Percentiles rank a stretch among this genome's conserved stretches.
Evolutionary conservation across 1,140 invertebrate species (phyloP).

Genomic region (Drosophila chauvacae): DNA sequence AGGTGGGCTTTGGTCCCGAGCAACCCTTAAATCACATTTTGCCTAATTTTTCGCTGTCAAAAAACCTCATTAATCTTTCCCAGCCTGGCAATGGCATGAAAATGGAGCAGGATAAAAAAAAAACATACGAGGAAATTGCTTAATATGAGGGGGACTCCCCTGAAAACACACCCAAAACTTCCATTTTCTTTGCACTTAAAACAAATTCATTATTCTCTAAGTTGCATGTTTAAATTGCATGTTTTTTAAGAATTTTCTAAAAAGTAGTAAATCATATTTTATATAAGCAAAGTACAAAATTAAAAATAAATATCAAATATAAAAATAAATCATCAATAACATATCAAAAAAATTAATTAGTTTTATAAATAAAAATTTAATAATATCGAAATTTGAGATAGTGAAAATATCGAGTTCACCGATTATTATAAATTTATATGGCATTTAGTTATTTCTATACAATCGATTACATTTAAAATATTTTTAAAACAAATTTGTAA

Average conservation of each 20-base stretch:
- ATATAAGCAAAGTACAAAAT: too few relatives aligned
- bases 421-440: too few relatives aligned
- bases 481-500: too few relatives aligned
- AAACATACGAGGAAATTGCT: slow-evolving; percentile 81
- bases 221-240: too few relatives aligned
- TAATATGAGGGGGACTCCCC: slow-evolving; percentile 56
- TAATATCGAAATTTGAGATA: too few relatives aligned
- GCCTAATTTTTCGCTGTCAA: slow-evolving; percentile 83
- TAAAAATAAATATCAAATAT: too few relatives aligned
- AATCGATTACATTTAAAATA: too few relatives aligned
- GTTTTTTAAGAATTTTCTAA: background rate
- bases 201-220: background rate
- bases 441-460: too few relatives aligned
- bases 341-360: too few relatives aligned
- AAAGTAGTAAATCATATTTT: background rate
- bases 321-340: too few relatives aligned
- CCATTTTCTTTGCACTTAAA: slow-evolving; percentile 8
- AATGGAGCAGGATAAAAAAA: slow-evolving; percentile 74
- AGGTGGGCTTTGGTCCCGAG: slow-evolving; percentile 35
- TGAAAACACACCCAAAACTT: slow-evolving; percentile 49
- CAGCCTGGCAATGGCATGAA: slow-evolving; percentile 76
- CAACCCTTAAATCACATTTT: slow-evolving; percentile 83
- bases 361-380: too few relatives aligned
- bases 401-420: too few relatives aligned
- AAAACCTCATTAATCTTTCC: slow-evolving; percentile 81